Evolutionary conservation across 2,888 invertebrate species (phyloP), one percentile per base, ranked within the genome.

Genomic region (Microctonus brassicae): DNA sequence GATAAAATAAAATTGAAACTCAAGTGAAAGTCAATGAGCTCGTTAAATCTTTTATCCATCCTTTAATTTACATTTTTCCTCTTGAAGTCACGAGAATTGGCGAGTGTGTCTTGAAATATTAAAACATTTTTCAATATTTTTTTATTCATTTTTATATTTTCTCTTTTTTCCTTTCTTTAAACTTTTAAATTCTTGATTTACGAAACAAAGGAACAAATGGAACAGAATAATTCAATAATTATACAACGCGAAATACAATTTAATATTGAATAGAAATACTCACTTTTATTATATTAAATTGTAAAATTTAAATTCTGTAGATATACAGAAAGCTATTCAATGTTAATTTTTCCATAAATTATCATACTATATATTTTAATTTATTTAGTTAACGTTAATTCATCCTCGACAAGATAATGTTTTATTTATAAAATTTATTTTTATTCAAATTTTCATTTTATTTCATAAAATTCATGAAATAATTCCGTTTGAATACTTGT

Each of bases 1-100:
- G 47, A 29, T 0, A 13, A 55, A 55, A 57, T 57, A 47, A 66
- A 66, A 66, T 26, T 66, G 26, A 66, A 66, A 55, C 53, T 57
- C 36, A 57, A 66, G 65, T 66, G 57, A 66, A 66, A 66, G 65
- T 66, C 65, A 66, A 66, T 66, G 65, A 67, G 63, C 62, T 61
- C 67, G 39, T 72, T 57, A 66, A 63, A 71, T 39, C 66, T 67
- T 62, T 66, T 60, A 71, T 53, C 55, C 61, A 60, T 47, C 47
- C 36, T n/a, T 24, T 55, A 34, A 66, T 66, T 66, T 70, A 64
- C 62, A 52, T 69, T 68, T 60, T 26, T 34, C 33, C 9, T 39
- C 67, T 60, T 47, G 42, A 53, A 57, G 26, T 20, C 17, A 34
- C 22, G 20, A 29, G 36, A 33, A 66, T 42, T 29, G n/a, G 17